These are phyloP conservation scores for Hippocampus mohnikei DNA, from an alignment of 2,113 vertebrate genomes.

Conservation along the genomic window DNA sequence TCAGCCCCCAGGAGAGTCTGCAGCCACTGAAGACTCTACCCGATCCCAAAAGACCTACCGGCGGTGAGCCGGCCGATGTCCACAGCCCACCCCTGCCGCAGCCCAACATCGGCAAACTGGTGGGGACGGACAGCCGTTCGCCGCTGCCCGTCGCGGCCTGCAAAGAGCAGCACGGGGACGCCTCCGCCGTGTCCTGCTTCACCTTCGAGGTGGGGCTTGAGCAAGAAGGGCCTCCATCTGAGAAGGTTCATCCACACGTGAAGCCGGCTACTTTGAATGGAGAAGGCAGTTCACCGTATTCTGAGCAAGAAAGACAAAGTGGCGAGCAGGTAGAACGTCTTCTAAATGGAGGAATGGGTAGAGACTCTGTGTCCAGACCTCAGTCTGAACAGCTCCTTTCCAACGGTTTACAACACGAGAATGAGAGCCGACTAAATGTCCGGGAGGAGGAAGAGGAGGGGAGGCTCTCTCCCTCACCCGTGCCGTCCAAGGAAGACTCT, in stretches of 20 bases:
- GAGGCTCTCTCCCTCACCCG: constrained; percentile 71
- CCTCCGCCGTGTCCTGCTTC: constrained; percentile 37
- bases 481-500: constrained; percentile 93
- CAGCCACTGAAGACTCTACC: constrained; percentile 80
- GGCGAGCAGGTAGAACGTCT: constrained; percentile 29
- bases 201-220: constrained; percentile 49
- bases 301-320: constrained; percentile 18
- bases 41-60: constrained; percentile 68
- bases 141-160: constrained; percentile 64
- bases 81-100: constrained; percentile 71
- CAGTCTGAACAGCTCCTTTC: constrained; percentile 44
- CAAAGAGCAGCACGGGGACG: constrained; percentile 29
- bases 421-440: constrained; percentile 11
- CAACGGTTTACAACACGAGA: constrained; percentile 61
- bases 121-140: constrained; percentile 60
- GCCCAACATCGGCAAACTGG: constrained; percentile 76
- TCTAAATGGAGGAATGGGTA: constrained; percentile 19
- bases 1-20: constrained; percentile 77
- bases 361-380: constrained; percentile 16
- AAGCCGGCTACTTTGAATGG: constrained; percentile 17
- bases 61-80: constrained; percentile 72
- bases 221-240: constrained; percentile 10
- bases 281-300: constrained; percentile 19
- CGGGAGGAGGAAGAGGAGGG: constrained; percentile 45
- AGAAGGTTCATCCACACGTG: constrained; percentile 16